phyloP scores from a whole-genome alignment of 2,888 invertebrate species.

The Onchidella celtica region DNA sequence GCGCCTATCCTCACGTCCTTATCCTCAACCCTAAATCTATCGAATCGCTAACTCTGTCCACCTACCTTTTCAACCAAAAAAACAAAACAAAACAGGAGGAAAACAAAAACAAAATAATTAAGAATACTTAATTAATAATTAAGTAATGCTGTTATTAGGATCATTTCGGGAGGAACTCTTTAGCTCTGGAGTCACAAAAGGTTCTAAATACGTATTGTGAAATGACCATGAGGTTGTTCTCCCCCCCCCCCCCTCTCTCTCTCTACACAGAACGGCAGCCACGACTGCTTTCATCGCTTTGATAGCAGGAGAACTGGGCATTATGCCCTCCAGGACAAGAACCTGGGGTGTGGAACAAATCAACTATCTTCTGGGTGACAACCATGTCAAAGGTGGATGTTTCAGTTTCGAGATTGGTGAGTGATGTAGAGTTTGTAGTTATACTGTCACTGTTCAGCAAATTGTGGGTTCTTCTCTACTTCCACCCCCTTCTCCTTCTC shows the following conservation, averaged over 20 bases:
- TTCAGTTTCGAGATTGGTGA: constrained; percentile 57
- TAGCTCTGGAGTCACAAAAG: too few relatives aligned
- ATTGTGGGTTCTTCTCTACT: too few relatives aligned
- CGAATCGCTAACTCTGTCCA: background rate
- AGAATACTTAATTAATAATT: background rate
- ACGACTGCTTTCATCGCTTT: constrained; percentile 69
- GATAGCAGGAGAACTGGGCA: constrained; percentile 69
- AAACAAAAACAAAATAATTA: too few relatives aligned
- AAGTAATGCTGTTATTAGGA: background rate
- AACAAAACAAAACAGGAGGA: too few relatives aligned
- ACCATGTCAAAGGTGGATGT: constrained; percentile 57
- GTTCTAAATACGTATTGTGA: background rate
- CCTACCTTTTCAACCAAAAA: too few relatives aligned
- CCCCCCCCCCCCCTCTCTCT: too few relatives aligned
- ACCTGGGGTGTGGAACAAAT: constrained; percentile 71
- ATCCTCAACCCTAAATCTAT: too few relatives aligned
- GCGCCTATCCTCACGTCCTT: too few relatives aligned
- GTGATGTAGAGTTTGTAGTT: constrained; percentile 6
- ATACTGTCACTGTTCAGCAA: too few relatives aligned
- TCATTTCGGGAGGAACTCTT: too few relatives aligned
- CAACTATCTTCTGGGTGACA: constrained; percentile 73
- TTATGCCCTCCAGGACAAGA: constrained; percentile 57
- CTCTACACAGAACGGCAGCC: constrained; percentile 57
- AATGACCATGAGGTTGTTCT: too few relatives aligned
- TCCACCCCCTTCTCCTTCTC: too few relatives aligned